Conservation (phyloP, 2,888 invertebrate species). For the Beris chalybata region DNA sequence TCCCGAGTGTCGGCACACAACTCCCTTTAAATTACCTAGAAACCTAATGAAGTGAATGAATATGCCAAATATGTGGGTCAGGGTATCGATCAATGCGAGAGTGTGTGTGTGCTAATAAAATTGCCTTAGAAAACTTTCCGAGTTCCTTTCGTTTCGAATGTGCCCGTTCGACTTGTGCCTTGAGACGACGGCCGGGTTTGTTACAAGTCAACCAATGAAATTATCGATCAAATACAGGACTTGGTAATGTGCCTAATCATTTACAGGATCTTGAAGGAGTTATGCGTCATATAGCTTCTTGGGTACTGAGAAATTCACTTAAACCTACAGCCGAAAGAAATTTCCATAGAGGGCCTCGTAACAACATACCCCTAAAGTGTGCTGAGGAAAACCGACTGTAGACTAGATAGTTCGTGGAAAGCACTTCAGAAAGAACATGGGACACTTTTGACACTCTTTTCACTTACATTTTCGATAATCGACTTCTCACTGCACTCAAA, state of each 20-base stretch:
- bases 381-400: too few relatives aligned
- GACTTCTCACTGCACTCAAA: too few relatives aligned
- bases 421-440: too few relatives aligned
- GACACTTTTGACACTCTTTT: not conserved
- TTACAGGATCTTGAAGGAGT: constrained; percentile 7
- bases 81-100: not conserved
- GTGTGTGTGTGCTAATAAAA: too few relatives aligned
- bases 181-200: not conserved
- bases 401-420: too few relatives aligned
- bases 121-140: too few relatives aligned
- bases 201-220: constrained; percentile 20
- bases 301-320: not conserved
- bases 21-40: too few relatives aligned
- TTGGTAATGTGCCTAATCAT: constrained; percentile 15
- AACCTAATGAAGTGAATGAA: constrained; percentile 22
- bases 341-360: too few relatives aligned
- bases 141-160: not conserved
- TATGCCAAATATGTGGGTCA: constrained; percentile 24
- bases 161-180: not conserved
- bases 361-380: too few relatives aligned
- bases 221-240: constrained; percentile 30
- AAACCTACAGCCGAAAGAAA: not conserved
- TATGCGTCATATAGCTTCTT: constrained; percentile 9
- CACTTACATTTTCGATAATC: constrained; percentile 16
- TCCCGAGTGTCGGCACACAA: too few relatives aligned